These are phyloP conservation scores for Halictus ligatus DNA, from an alignment of 2,888 invertebrate species.

Conservation along the genomic window DNA sequence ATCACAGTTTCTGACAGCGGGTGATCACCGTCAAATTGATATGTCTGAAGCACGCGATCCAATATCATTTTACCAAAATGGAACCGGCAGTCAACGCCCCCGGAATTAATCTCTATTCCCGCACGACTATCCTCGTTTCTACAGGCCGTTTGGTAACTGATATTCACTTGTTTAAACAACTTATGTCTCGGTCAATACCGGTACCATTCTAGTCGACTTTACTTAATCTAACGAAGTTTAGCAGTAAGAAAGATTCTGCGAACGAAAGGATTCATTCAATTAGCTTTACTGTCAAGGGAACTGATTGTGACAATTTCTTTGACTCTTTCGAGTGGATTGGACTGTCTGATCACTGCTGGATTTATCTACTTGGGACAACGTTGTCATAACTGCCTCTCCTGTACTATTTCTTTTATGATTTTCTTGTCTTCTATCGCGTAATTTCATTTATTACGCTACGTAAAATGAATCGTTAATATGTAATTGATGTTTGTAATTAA, in stretches of 20 bases:
- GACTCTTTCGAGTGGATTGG: neutral
- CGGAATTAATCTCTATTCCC: slow-evolving; percentile 31
- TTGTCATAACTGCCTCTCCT: neutral
- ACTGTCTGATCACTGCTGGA: neutral
- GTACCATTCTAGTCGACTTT: neutral
- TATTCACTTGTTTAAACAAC: neutral
- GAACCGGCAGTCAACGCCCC: slow-evolving; percentile 48
- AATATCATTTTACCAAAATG: slow-evolving; percentile 57
- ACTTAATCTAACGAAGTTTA: neutral
- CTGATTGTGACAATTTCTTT: too few species aligned
- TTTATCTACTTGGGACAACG: too few species aligned
- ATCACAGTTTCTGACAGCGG: slow-evolving; percentile 54
- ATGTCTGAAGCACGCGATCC: slow-evolving; percentile 54
- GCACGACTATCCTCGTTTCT: neutral
- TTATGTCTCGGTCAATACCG: neutral
- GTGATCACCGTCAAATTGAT: slow-evolving; percentile 52
- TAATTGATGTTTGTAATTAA: neutral
- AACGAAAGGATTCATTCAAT: neutral
- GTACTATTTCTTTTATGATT: neutral
- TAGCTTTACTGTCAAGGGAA: neutral
- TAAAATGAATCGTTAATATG: neutral
- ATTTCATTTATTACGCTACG: neutral
- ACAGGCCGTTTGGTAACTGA: neutral
- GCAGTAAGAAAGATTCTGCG: neutral
- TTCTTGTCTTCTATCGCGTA: neutral